Evolutionary conservation across 2,888 invertebrate genomes (phyloP).

Genomic region (Pseudoips prasinana): DNA sequence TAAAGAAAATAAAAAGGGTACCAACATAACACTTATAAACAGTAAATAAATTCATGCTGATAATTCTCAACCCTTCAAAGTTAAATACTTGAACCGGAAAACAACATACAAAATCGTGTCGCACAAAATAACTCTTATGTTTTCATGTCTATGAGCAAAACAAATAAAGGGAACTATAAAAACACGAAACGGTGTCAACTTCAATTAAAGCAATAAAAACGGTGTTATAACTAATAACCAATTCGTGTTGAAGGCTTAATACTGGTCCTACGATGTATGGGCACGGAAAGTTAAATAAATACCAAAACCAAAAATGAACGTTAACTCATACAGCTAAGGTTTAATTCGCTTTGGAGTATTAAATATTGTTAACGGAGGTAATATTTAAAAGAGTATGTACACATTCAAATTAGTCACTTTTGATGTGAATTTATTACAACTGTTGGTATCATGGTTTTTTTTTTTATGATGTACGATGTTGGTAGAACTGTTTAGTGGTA

Average conservation of each 20-base stretch:
- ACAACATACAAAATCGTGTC: too few species aligned
- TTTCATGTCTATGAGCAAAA: too few species aligned
- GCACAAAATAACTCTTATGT: too few species aligned
- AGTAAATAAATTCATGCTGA: too few species aligned
- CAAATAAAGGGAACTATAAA: conserved; percentile 39
- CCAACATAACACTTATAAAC: too few species aligned
- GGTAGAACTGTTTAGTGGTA: too few species aligned
- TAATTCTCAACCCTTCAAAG: too few species aligned
- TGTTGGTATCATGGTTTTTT: conserved; percentile 10
- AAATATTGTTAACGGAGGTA: conserved; percentile 5
- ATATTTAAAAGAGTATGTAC: conserved; percentile 23
- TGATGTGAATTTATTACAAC: conserved; percentile 20
- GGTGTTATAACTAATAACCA: conserved; percentile 58
- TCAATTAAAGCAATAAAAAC: conserved; percentile 60
- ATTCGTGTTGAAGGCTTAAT: conserved; percentile 38
- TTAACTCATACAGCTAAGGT: conserved; percentile 6
- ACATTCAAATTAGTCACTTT: conserved; percentile 16
- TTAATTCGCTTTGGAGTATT: conserved; percentile 4
- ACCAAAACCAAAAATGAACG: conserved; percentile 12
- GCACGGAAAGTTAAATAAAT: conserved; percentile 12
- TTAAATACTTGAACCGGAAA: too few species aligned
- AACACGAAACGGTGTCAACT: conserved; percentile 56
- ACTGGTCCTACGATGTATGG: conserved; percentile 17
- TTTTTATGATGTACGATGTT: too few species aligned
- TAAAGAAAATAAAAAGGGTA: too few species aligned